Evolutionary conservation across 2,888 invertebrate species (phyloP).

Genomic region (Aricia artaxerxes): DNA sequence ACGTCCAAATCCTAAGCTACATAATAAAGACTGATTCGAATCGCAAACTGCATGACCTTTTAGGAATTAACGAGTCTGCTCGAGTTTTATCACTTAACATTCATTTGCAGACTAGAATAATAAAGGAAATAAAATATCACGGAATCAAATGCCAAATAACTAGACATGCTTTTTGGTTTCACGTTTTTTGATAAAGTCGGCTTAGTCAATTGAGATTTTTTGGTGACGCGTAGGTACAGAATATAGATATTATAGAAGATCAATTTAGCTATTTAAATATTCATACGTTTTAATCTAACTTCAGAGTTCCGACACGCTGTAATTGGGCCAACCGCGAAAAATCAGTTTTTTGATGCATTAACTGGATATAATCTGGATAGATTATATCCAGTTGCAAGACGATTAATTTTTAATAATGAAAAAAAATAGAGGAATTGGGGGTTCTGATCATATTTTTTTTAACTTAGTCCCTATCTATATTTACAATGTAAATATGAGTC

Average conservation of each 20-base stretch:
- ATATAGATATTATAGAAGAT: too few relatives aligned
- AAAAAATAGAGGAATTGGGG: neutral
- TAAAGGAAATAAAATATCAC: slow-evolving; percentile 21
- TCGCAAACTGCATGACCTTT: slow-evolving; percentile 6
- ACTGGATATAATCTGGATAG: too few relatives aligned
- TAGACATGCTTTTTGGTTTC: neutral
- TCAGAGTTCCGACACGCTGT: too few relatives aligned
- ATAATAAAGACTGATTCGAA: slow-evolving; percentile 5
- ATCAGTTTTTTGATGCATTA: too few relatives aligned
- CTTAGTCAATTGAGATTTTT: neutral
- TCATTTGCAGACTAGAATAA: slow-evolving; percentile 6
- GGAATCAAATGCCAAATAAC: neutral
- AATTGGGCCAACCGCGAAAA: too few relatives aligned
- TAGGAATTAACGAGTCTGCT: slow-evolving; percentile 11
- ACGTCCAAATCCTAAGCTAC: slow-evolving; percentile 1
- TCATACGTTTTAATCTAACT: too few relatives aligned
- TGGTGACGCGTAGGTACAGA: too few relatives aligned
- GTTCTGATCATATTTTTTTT: neutral
- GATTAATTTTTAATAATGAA: too few relatives aligned
- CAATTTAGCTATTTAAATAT: too few relatives aligned
- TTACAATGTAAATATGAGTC: neutral
- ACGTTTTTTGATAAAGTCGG: neutral
- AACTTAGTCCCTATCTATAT: neutral
- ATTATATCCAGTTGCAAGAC: too few relatives aligned
- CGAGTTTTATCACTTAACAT: slow-evolving; percentile 22